Evolutionary conservation across 1,140 invertebrate genomes (phyloP).

Genomic region (Drosophila miranda): DNA sequence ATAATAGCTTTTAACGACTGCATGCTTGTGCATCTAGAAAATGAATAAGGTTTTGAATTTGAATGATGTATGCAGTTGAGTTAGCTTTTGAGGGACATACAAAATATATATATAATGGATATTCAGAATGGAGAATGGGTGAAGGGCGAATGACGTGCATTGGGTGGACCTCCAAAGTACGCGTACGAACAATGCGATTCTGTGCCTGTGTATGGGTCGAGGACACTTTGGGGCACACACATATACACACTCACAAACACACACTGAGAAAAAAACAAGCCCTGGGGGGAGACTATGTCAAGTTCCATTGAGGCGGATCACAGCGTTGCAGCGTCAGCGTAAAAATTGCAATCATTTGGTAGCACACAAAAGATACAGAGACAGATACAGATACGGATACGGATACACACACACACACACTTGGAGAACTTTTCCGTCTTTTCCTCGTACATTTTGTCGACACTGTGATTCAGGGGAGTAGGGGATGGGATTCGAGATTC

Average conservation of each 20-base stretch:
- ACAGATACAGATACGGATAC: conserved; percentile 17
- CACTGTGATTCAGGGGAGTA: background rate
- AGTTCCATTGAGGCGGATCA: conserved; percentile 63
- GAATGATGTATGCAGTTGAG: conserved; percentile 25
- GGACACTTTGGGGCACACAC: conserved; percentile 52
- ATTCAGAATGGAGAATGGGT: conserved; percentile 6
- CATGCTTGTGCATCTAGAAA: conserved; percentile 24
- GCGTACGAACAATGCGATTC: background rate
- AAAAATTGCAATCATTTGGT: conserved; percentile 61
- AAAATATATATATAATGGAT: conserved; percentile 21
- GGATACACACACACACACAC: conserved; percentile 23
- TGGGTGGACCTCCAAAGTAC: conserved; percentile 4
- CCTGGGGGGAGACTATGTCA: conserved; percentile 27
- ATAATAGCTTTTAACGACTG: conserved; percentile 1
- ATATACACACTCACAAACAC: background rate
- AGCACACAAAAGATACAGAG: conserved; percentile 48
- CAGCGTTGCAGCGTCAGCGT: conserved; percentile 66
- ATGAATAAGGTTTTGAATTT: conserved; percentile 11
- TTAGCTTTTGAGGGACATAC: background rate
- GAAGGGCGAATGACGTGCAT: conserved; percentile 19
- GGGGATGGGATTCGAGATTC: background rate
- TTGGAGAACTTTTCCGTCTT: conserved; percentile 42
- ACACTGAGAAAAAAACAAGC: background rate
- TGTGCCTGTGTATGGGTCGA: conserved; percentile 44
- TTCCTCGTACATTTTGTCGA: conserved; percentile 10